These are phyloP conservation scores for Formicarius rufipectus DNA, from an alignment of 2,113 vertebrate species.

Conservation along the genomic window DNA sequence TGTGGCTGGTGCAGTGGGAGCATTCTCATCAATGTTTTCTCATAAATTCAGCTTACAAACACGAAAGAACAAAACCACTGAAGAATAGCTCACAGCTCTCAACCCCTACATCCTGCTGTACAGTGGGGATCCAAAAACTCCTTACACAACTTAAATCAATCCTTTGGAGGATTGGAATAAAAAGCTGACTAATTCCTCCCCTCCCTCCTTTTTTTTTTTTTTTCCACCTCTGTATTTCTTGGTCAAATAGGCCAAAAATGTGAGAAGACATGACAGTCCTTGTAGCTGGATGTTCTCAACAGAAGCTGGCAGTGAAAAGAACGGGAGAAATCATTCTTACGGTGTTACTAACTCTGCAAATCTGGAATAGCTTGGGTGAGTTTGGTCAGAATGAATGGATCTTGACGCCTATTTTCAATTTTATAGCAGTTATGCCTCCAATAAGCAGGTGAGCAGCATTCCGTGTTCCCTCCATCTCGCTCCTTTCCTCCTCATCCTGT, in stretches of 20 bases:
- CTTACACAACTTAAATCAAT: not conserved
- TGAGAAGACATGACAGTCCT: not conserved
- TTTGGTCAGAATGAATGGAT: not conserved
- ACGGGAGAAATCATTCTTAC: not conserved
- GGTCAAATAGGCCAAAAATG: not conserved
- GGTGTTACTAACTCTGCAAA: not conserved
- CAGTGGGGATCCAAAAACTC: not conserved
- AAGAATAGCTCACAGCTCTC: slow-evolving; percentile 18
- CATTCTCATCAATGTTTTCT: slow-evolving; percentile 47
- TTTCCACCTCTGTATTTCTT: not conserved
- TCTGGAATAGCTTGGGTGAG: not conserved
- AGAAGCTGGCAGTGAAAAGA: not conserved
- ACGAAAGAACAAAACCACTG: slow-evolving; percentile 30
- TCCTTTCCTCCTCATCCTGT: not conserved
- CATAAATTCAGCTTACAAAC: slow-evolving; percentile 48
- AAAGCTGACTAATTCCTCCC: not conserved
- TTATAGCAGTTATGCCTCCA: not conserved
- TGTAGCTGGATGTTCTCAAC: not conserved
- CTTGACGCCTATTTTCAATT: not conserved
- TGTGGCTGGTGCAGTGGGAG: slow-evolving; percentile 29
- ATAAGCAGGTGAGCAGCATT: not conserved
- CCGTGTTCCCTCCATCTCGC: not conserved
- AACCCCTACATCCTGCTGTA: not conserved
- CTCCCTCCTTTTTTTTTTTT: not conserved
- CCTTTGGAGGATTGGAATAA: not conserved